phyloP scores from a whole-genome alignment of 2,113 vertebrate species.

The Benitochromis conjunctus region DNA sequence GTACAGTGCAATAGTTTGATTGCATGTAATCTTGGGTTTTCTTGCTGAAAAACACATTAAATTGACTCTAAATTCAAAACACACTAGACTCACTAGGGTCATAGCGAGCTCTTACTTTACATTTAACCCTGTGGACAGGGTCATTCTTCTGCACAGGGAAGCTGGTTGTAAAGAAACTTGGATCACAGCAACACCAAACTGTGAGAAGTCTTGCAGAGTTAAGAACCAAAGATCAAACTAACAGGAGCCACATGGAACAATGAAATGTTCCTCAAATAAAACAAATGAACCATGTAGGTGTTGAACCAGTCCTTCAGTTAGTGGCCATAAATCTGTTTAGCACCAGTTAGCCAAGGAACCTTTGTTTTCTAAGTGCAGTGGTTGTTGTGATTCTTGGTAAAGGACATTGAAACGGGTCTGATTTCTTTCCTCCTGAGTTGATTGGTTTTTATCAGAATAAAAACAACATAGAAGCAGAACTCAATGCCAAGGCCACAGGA shows the following conservation, averaged over 20 bases:
- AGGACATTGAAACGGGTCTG: slow-evolving; percentile 14
- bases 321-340: slow-evolving; percentile 38
- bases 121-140: not conserved
- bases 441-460: slow-evolving; percentile 5
- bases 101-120: not conserved
- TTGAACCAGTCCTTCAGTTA: slow-evolving; percentile 20
- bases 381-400: slow-evolving; percentile 25
- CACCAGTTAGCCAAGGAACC: not conserved
- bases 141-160: not conserved
- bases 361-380: slow-evolving; percentile 2
- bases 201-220: not conserved
- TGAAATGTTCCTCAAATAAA: slow-evolving; percentile 44
- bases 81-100: not conserved
- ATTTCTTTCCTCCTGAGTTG: slow-evolving; percentile 14
- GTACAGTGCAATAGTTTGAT: not conserved
- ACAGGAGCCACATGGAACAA: slow-evolving; percentile 37
- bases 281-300: slow-evolving; percentile 43
- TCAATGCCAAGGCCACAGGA: not conserved
- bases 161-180: not conserved
- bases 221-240: slow-evolving; percentile 27
- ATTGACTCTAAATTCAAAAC: not conserved
- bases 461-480: not conserved
- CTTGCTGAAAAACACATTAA: not conserved
- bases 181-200: slow-evolving; percentile 9
- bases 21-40: not conserved